Evolutionary conservation across 2,113 vertebrate genomes (phyloP), one percentile per base, ranked within the genome.

Genomic region (Gobius niger): DNA sequence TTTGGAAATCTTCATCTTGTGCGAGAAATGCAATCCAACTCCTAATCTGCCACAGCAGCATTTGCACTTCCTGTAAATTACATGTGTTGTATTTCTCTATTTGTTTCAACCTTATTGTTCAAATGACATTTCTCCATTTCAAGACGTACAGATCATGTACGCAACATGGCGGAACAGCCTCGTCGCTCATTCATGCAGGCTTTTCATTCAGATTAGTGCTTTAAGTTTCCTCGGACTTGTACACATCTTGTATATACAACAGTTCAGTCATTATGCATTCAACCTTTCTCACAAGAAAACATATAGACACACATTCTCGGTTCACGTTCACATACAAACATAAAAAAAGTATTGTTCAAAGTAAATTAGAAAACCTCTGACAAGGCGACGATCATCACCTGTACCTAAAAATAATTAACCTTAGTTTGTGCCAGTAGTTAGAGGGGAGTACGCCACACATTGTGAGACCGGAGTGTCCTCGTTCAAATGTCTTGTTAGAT

Each of bases 391-490:
- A 87, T 89, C 77, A 90, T 85, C 90, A 88, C 84, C 91, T 83
- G 94, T 95, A 93, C 93, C 93, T 89, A 90, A 79, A 54, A 18
- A 61, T 63, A 53, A 63, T 65, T 67, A 67, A 66, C 70, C 52
- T 42, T 47, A 70, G 64, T 89, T 85, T 88, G 93, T 93, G 91
- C 89, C 88, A 89, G 90, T 89, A 87, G 88, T 91, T 86, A 80
- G 70, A 82, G 7, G 73, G 82, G 69, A 61, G 65, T 63, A 44
- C 40, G 62, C 73, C 82, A 70, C 78, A 14, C n/a, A 82, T 88
- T 82, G 85, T 88, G 85, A 84, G 77, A 82, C 89, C 87, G 84
- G 89, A 92, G 90, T 89, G 91, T 90, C 82, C 73, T 70, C 73
- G 76, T 77, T 72, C 65, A 51, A 51, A 62, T 77, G 75, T 83